phyloP scores from a whole-genome alignment of 2,113 vertebrate genomes.

The Cricetomys ansorgei region DNA sequence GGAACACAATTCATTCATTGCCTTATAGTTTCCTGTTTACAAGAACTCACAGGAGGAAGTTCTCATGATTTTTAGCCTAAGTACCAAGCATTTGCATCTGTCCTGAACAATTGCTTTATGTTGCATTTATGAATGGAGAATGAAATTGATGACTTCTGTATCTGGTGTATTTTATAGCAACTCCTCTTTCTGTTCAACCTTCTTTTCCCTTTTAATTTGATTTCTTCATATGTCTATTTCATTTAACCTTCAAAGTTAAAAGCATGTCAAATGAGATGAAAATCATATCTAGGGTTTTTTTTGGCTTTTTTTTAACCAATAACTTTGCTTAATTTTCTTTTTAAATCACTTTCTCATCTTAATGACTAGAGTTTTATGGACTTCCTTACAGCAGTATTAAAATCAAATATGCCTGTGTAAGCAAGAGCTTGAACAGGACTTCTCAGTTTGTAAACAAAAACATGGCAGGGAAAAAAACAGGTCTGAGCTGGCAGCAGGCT shows the following conservation, averaged over 20 bases:
- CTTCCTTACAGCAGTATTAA: constrained; percentile 11
- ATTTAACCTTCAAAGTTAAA: constrained; percentile 51
- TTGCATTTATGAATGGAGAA: background rate
- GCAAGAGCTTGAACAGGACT: constrained; percentile 11
- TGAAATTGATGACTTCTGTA: background rate
- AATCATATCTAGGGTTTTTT: constrained; percentile 26
- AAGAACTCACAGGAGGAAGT: background rate
- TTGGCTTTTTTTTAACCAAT: background rate
- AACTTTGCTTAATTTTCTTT: background rate
- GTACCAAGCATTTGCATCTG: background rate
- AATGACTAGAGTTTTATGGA: background rate
- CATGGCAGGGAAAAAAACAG: constrained; percentile 38
- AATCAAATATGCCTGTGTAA: constrained; percentile 46
- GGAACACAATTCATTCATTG: background rate
- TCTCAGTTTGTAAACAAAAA: constrained; percentile 66
- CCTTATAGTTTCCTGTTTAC: background rate
- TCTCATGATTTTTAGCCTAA: constrained; percentile 40
- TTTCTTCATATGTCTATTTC: background rate
- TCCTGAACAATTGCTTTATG: background rate
- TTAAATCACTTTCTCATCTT: constrained; percentile 49
- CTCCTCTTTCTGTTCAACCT: background rate
- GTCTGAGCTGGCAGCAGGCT: constrained; percentile 50
- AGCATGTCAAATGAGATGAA: background rate
- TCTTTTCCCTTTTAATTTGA: constrained; percentile 6
- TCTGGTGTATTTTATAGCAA: background rate